These are phyloP conservation scores for Pogonomyrmex barbatus DNA, from an alignment of 1,140 invertebrate species.

Conservation along the genomic window DNA sequence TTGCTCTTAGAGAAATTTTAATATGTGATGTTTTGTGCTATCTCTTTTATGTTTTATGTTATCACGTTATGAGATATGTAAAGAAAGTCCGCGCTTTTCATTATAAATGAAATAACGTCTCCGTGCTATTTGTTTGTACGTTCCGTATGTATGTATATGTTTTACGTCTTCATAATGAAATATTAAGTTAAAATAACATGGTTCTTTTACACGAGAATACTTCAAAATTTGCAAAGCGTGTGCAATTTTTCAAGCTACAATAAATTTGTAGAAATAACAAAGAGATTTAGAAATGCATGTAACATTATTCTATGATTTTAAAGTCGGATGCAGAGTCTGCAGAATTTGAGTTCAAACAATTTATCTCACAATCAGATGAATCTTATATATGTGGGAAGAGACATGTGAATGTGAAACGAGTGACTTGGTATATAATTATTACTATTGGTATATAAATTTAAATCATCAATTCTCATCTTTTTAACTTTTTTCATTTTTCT, in stretches of 20 bases:
- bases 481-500: not conserved
- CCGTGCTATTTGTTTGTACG: not conserved
- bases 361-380: not conserved
- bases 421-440: not conserved
- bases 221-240: not conserved
- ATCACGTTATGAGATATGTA: not conserved
- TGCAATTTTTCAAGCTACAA: slow-evolving; percentile 10
- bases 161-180: not conserved
- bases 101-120: not conserved
- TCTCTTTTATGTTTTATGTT: not conserved
- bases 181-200: not conserved
- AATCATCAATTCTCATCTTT: not conserved
- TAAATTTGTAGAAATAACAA: not conserved
- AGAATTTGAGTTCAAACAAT: not conserved
- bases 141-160: not conserved
- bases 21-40: not conserved
- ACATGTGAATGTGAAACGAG: not conserved
- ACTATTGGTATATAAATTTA: not conserved
- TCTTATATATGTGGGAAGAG: not conserved
- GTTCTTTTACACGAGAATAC: not conserved
- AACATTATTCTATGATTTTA: not conserved
- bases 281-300: not conserved
- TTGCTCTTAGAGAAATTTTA: not conserved
- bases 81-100: not conserved
- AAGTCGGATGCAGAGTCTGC: not conserved